phyloP scores from a whole-genome alignment of 2,113 vertebrate genomes.

The Stomatorhinus ivindoensis region DNA sequence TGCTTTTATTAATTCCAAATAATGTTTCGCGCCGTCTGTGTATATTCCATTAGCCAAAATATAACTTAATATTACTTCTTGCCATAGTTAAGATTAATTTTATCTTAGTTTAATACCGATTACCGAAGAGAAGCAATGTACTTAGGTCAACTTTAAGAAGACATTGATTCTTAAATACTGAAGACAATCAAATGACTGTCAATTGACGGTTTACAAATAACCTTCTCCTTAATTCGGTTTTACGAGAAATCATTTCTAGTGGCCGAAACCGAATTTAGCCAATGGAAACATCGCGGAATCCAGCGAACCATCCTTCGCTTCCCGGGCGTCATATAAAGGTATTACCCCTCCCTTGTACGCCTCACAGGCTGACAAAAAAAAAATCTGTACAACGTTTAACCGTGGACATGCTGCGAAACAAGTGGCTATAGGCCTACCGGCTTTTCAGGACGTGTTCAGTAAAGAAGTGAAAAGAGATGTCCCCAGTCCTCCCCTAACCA shows the following conservation, averaged over 20 bases:
- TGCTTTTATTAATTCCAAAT: neutral
- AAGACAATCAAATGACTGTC: neutral
- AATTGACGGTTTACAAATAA: neutral
- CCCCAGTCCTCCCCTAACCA: neutral
- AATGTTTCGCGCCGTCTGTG: neutral
- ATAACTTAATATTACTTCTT: neutral
- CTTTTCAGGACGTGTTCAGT: neutral
- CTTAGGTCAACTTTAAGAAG: neutral
- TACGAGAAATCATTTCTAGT: neutral
- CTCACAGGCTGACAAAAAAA: neutral
- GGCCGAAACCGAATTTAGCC: neutral
- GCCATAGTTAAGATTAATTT: neutral
- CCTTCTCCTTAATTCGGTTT: neutral
- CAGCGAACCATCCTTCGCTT: slow-evolving; percentile 21
- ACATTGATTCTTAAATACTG: neutral
- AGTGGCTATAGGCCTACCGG: neutral
- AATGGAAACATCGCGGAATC: slow-evolving; percentile 34
- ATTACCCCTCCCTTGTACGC: slow-evolving; percentile 24
- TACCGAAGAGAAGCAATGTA: neutral
- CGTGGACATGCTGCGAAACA: neutral
- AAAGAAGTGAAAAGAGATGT: neutral
- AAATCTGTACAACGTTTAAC: neutral
- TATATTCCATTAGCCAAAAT: neutral
- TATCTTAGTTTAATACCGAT: neutral
- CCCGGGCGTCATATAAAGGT: slow-evolving; percentile 30